These are phyloP conservation scores for Carettochelys insculpta DNA, from an alignment of 2,113 vertebrate genomes.

Conservation along the genomic window DNA sequence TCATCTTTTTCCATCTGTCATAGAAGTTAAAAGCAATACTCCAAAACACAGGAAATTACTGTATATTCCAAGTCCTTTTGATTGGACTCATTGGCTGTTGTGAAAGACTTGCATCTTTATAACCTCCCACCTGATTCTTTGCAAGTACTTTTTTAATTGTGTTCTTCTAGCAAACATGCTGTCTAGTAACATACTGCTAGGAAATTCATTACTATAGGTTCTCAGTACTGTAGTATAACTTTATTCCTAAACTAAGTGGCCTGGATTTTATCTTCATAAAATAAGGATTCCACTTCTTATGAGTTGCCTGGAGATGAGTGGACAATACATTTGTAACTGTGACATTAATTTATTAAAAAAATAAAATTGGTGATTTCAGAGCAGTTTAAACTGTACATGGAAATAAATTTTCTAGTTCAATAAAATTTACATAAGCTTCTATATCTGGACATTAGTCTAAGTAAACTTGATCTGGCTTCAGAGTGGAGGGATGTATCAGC, in stretches of 20 bases:
- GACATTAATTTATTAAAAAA: neutral
- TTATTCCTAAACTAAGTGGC: neutral
- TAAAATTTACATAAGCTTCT: constrained; percentile 9
- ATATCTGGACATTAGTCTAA: neutral
- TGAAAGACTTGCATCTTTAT: constrained; percentile 66
- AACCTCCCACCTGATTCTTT: constrained; percentile 63
- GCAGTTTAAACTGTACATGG: neutral
- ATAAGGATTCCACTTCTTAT: neutral
- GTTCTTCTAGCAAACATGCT: constrained; percentile 18
- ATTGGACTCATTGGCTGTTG: constrained; percentile 74
- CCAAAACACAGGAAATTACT: constrained; percentile 78
- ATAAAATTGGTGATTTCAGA: neutral
- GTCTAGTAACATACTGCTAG: constrained; percentile 36
- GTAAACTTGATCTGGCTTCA: neutral
- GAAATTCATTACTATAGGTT: constrained; percentile 24
- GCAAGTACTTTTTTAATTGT: constrained; percentile 49
- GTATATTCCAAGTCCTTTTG: constrained; percentile 77
- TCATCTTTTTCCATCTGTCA: constrained; percentile 76
- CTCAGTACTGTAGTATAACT: constrained; percentile 5
- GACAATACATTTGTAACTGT: neutral
- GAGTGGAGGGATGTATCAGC: neutral
- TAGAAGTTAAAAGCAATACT: constrained; percentile 71
- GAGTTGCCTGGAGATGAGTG: neutral
- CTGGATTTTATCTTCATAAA: neutral
- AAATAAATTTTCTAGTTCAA: neutral